Conservation (phyloP, 2,797 vertebrate genomes). For the Chanos chanos region DNA sequence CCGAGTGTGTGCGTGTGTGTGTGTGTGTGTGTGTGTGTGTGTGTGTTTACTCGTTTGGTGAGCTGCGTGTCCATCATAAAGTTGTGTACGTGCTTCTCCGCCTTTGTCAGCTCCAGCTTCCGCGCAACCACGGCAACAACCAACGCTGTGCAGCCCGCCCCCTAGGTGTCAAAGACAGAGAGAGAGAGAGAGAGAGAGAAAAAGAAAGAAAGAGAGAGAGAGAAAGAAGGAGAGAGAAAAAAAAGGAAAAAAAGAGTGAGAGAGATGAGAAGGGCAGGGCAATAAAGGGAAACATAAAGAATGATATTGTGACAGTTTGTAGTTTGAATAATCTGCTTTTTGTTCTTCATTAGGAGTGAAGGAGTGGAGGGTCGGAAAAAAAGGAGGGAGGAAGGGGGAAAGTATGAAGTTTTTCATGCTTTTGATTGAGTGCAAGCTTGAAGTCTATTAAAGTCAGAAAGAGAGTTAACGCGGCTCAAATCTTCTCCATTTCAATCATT, state of each 20-base stretch:
- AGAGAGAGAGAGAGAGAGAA: constrained; percentile 21
- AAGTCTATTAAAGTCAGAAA: no score
- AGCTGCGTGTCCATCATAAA: constrained; percentile 99
- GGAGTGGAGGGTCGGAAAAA: constrained; percentile 46
- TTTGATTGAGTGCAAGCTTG: no score
- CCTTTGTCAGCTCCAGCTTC: constrained; percentile 97
- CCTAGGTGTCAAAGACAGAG: constrained; percentile 63
- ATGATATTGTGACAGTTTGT: no score
- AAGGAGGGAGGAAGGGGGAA: constrained; percentile 48
- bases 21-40: neutral
- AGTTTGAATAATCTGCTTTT: no score
- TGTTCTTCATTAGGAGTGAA: no score
- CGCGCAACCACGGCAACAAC: constrained; percentile 98
- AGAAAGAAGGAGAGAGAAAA: constrained; percentile 48
- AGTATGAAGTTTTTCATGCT: no score
- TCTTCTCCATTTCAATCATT: no score
- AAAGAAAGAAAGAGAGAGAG: constrained; percentile 13
- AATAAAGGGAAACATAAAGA: constrained; percentile 40
- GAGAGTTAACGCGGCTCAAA: no score
- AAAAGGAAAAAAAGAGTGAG: constrained; percentile 36
- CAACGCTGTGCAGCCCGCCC: constrained; percentile 89
- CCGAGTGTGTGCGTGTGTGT: neutral
- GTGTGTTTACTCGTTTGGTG: constrained; percentile 88
- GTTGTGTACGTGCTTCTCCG: constrained; percentile 97
- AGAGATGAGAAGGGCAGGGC: constrained; percentile 52